Percentiles rank a stretch among this genome's conserved stretches.
These are phyloP conservation scores for Mixornis gularis DNA, from an alignment of 2,113 vertebrate genomes.

Conservation along the genomic window DNA sequence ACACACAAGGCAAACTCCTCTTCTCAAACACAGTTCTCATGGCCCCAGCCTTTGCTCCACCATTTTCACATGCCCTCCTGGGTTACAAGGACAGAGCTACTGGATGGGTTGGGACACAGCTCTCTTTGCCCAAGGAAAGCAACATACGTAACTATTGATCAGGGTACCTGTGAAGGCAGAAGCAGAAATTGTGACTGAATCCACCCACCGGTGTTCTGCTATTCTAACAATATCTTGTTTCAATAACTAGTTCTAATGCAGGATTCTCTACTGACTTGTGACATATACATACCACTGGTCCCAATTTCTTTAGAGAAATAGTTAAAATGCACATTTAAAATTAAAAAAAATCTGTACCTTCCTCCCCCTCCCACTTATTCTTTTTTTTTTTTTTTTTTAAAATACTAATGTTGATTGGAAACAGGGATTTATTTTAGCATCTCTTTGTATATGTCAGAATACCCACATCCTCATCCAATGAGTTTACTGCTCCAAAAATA, in stretches of 20 bases:
- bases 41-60: neutral
- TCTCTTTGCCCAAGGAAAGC: neutral
- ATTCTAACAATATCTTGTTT: neutral
- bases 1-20: neutral
- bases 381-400: neutral
- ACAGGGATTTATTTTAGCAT: neutral
- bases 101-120: neutral
- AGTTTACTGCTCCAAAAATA: neutral
- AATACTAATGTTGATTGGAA: neutral
- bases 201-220: neutral
- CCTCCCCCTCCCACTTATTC: rapidly evolving
- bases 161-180: neutral
- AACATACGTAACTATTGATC: neutral
- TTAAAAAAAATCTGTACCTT: neutral
- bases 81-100: neutral
- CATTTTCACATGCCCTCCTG: neutral
- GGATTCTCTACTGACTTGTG: neutral
- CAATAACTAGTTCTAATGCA: neutral
- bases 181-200: neutral
- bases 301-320: neutral
- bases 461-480: neutral
- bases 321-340: neutral
- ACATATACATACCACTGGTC: neutral
- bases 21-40: neutral
- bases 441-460: neutral